Percentiles rank a stretch among this genome's conserved stretches.
These are phyloP conservation scores for Nephotettix cincticeps DNA, from an alignment of 1,140 invertebrate genomes.

Conservation along the genomic window DNA sequence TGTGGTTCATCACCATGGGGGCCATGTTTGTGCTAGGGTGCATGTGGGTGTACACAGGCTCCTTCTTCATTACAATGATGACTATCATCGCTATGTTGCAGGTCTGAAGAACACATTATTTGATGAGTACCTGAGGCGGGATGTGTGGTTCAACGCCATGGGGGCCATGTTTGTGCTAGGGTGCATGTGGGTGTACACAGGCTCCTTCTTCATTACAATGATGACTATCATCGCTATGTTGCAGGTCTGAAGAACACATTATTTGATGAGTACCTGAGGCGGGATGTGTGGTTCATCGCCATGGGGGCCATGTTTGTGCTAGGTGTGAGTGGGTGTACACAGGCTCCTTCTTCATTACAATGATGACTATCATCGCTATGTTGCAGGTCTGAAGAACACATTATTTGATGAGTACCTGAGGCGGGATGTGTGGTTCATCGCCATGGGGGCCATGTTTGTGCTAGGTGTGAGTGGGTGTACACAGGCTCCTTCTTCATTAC, in stretches of 20 bases:
- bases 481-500: slow-evolving; percentile 87
- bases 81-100: no score
- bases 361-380: slow-evolving; percentile 81
- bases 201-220: no score
- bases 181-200: no score
- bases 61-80: no score
- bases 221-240: no score
- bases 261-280: slow-evolving; percentile 79
- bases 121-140: no score
- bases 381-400: slow-evolving; percentile 71
- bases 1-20: no score
- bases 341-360: slow-evolving; percentile 80
- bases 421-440: slow-evolving; percentile 76
- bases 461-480: slow-evolving; percentile 86
- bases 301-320: slow-evolving; percentile 78
- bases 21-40: no score
- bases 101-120: no score
- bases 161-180: no score
- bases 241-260: slow-evolving; percentile 76
- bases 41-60: no score
- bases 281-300: slow-evolving; percentile 77
- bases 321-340: slow-evolving; percentile 88
- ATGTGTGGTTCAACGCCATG: no score
- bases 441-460: slow-evolving; percentile 73
- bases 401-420: slow-evolving; percentile 83